Evolutionary conservation across 2,113 vertebrate species (phyloP), one percentile per base, ranked within the genome.

Genomic region (Amphilophus citrinellus): DNA sequence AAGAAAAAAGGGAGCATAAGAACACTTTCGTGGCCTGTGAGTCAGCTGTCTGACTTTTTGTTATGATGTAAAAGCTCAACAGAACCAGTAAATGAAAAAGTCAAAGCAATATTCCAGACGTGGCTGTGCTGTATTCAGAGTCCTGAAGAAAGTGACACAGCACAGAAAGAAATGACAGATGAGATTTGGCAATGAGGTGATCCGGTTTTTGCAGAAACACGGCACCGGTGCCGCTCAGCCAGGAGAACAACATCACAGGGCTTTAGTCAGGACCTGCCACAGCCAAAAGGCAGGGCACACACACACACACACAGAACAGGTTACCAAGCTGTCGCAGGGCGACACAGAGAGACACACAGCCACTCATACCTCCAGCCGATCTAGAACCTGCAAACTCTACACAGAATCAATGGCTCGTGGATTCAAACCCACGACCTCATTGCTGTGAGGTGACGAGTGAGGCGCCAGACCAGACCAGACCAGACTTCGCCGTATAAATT

Each of bases 51-150:
- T 17, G 63, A 61, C 53, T 75, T 57, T 80, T 60, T 76, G 80
- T 85, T 56, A 60, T 71, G 63, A 71, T 88, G 58, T 84, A 17
- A 79, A 86, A 53, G 57, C 77, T 66, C 53, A 88, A n/a, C 7
- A 84, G 77, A 81, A 60, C 10, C n/a, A 7, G 62, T 79, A 60
- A 81, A 83, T 66, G 61, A 75, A 75, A 83, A 80, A 81, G 66
- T 68, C 58, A 77, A 56, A 58, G 62, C 61, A 44, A 20, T 76
- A 65, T 76, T 68, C 59, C 78, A 79, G 73, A 65, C 60, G 37
- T 5, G 20, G 42, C 50, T 53, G 47, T 6, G 9, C 11, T 75
- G 47, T 56, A 56, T 60, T 65, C 66, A 58, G 61, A 76, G 42
- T 50, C 60, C 66, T 56, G 14, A 65, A 24, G 60, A 88, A 63